Percentiles rank a stretch among this genome's conserved stretches.
These are phyloP conservation scores for Anagrus nilaparvatae DNA, from an alignment of 1,140 invertebrate species.

Conservation along the genomic window DNA sequence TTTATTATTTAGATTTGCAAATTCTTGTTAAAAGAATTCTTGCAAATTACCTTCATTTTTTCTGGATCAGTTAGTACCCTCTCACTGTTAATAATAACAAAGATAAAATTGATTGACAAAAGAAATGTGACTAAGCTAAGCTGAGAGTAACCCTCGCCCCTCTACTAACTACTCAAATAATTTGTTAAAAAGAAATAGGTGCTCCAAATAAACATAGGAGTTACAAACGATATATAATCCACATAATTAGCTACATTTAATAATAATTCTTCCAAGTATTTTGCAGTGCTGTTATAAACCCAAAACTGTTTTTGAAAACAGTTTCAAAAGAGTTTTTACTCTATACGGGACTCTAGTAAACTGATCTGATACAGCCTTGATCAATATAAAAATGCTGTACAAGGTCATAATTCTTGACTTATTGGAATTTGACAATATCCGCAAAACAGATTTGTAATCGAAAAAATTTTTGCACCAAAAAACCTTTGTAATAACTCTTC, in stretches of 20 bases:
- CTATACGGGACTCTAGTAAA: constrained; percentile 27
- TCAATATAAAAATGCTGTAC: constrained; percentile 26
- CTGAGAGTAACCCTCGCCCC: constrained; percentile 18
- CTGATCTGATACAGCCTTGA: constrained; percentile 21
- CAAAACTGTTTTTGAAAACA: too few relatives aligned
- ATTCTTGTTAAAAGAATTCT: too few relatives aligned
- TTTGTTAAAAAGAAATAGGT: constrained; percentile 16
- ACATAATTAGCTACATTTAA: constrained; percentile 14
- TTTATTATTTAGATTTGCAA: constrained; percentile 23
- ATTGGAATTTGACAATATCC: constrained; percentile 30
- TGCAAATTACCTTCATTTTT: constrained; percentile 26
- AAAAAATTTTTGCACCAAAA: constrained; percentile 18
- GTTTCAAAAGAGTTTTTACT: constrained; percentile 25
- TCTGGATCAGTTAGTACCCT: constrained; percentile 26
- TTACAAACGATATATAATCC: constrained; percentile 19
- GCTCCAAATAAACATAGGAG: constrained; percentile 14
- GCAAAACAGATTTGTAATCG: constrained; percentile 23
- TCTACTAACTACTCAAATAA: constrained; percentile 17
- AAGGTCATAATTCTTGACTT: constrained; percentile 18
- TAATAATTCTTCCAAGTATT: constrained; percentile 2
- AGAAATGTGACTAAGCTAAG: constrained; percentile 17
- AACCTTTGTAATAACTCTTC: constrained; percentile 24
- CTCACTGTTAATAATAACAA: constrained; percentile 11
- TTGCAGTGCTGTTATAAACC: constrained; percentile 20
- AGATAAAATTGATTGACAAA: constrained; percentile 13